Evolutionary conservation across 1,140 invertebrate species (phyloP), one percentile per base, ranked within the genome.

Genomic region (Dermatophagoides farinae): DNA sequence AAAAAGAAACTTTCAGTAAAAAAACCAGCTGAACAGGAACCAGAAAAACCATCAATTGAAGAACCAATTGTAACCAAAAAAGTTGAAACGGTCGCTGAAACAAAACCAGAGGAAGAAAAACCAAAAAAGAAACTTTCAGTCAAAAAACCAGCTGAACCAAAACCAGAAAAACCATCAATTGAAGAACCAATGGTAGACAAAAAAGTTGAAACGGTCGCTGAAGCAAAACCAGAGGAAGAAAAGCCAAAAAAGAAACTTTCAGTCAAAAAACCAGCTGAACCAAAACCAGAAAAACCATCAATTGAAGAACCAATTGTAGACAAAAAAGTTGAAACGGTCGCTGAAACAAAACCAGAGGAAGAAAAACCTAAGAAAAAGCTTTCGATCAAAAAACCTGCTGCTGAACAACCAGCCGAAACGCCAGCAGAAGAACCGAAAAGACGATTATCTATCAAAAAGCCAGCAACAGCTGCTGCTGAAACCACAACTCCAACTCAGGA

Each of bases 241-340:
- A n/a, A 16, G 5, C 37, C 37, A 11, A 22, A 12, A 57, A 40
- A 44, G 38, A 40, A 57, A 44, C 20, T 57, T 12, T 46, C 23
- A n/a, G 37, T 43, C 5, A 70, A 74, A 67, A 70, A 74, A 57
- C 71, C 74, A 62, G 47, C n/a, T 10, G 47, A 5, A 50, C 6
- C 16, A 18, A 5, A 50, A 50, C 47, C 5, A 20, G 47, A 50
- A 50, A n/a, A 50, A 22, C 18, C 46, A 16, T 49, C 46, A 49
- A 49, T 18, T 11, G 9, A n/a, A n/a, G 25, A 59, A 59, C 16
- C 51, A 62, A 37, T 49, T 18, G 46, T 6, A 25, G 23, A 25
- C 18, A 5, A 61, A 61, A 41, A 54, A 43, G 49, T 18, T n/a
- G 41, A 43, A 43, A 51, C 6, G 50, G 31, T 8, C 31, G 31